Evolutionary conservation across 2,113 vertebrate species (phyloP).

Genomic region (Lates calcarifer): DNA sequence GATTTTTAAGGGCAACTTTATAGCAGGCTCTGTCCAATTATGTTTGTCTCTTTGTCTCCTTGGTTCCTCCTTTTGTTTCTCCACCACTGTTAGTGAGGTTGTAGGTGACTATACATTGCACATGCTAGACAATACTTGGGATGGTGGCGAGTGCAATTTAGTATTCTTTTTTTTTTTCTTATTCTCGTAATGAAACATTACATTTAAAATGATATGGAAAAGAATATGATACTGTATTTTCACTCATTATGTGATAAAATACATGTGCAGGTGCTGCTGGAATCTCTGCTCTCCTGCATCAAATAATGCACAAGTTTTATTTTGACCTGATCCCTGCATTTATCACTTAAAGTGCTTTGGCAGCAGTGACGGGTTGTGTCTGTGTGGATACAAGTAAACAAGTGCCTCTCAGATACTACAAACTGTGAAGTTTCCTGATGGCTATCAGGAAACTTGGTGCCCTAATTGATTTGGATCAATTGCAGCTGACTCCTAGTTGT

Average conservation of each 20-base stretch:
- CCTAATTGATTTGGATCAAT: slow-evolving; percentile 73
- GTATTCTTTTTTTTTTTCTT: neutral
- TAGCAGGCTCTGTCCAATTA: neutral
- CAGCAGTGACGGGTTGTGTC: slow-evolving; percentile 12
- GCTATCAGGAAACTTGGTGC: slow-evolving; percentile 65
- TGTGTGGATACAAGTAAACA: slow-evolving; percentile 41
- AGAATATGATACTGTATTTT: neutral
- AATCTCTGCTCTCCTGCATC: slow-evolving; percentile 1
- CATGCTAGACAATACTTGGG: too few species aligned
- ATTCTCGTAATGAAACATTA: neutral
- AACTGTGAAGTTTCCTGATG: slow-evolving; percentile 54
- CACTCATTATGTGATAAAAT: neutral
- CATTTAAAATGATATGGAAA: neutral
- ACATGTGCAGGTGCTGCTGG: neutral
- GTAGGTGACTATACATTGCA: neutral
- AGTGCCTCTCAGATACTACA: slow-evolving; percentile 43
- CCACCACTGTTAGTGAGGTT: neutral
- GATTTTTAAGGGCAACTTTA: neutral
- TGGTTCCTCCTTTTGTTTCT: neutral
- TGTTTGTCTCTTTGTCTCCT: slow-evolving; percentile 2
- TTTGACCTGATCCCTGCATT: slow-evolving; percentile 22
- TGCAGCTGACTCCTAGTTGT: slow-evolving; percentile 68
- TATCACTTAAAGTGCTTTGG: slow-evolving; percentile 28
- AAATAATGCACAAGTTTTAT: neutral
- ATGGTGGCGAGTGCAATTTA: neutral